These are phyloP conservation scores for Caenorhabditis parvicauda DNA, from an alignment of 2,888 invertebrate genomes.

Conservation along the genomic window DNA sequence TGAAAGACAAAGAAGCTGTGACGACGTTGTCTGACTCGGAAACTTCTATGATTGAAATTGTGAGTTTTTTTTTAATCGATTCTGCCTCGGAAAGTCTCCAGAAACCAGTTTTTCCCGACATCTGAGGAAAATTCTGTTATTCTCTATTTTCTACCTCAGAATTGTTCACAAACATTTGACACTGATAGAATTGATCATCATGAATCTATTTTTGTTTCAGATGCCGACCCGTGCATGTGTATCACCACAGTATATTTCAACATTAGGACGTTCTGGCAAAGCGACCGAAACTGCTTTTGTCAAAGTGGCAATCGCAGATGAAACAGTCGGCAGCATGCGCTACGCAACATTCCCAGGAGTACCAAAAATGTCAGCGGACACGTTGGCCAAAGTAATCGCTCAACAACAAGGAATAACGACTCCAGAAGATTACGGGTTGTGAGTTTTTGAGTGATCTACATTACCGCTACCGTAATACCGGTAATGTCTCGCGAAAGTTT, in stretches of 20 bases:
- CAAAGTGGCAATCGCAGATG: slow-evolving; percentile 88
- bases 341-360: slow-evolving; percentile 79
- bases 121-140: too few relatives aligned
- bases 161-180: too few relatives aligned
- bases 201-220: slow-evolving; percentile 8
- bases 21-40: slow-evolving; percentile 25
- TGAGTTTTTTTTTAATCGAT: slow-evolving; percentile 3
- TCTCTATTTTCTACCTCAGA: too few relatives aligned
- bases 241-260: slow-evolving; percentile 11
- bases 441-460: too few relatives aligned
- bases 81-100: too few relatives aligned
- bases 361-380: slow-evolving; percentile 86
- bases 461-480: too few relatives aligned
- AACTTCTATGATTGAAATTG: slow-evolving; percentile 8
- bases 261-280: too few relatives aligned
- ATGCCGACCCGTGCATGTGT: slow-evolving; percentile 10
- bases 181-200: too few relatives aligned
- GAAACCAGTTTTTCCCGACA: too few relatives aligned
- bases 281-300: slow-evolving; percentile 64
- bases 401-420: slow-evolving; percentile 92
- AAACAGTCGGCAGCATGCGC: slow-evolving; percentile 84
- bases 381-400: slow-evolving; percentile 84
- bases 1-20: slow-evolving; percentile 72
- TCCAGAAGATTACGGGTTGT: slow-evolving; percentile 91
- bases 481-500: too few relatives aligned